Conservation (phyloP, 1,140 invertebrate species). For the Trichomalopsis sarcophagae region DNA sequence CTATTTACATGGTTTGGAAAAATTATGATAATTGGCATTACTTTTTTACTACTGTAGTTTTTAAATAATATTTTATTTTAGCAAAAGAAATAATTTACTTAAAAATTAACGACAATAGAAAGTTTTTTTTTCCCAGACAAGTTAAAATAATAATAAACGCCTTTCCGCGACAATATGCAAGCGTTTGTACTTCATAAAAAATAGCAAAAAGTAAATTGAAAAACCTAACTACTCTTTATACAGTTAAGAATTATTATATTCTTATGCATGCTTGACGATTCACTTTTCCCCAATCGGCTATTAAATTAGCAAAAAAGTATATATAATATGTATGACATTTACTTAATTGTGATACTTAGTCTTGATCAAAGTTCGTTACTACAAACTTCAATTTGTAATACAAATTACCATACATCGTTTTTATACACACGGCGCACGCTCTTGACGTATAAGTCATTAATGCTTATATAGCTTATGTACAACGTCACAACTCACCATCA, state of each 20-base stretch:
- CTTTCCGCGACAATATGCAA: constrained; percentile 3
- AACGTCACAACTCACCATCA: constrained; percentile 41
- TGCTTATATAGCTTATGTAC: constrained; percentile 45
- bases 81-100: constrained; percentile 52
- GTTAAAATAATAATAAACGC: constrained; percentile 47
- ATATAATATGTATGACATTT: constrained; percentile 14
- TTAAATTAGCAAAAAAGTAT: constrained; percentile 30
- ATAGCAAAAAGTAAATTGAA: constrained; percentile 46
- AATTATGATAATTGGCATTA: constrained; percentile 43
- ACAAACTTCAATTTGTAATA: constrained; percentile 20
- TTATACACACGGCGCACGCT: constrained; percentile 36
- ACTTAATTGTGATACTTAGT: constrained; percentile 29
- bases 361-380: not conserved
- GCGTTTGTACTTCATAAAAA: constrained; percentile 41
- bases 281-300: constrained; percentile 3
- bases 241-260: constrained; percentile 40
- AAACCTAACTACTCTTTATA: constrained; percentile 51
- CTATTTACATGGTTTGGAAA: constrained; percentile 44
- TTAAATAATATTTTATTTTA: constrained; percentile 50
- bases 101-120: constrained; percentile 51
- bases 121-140: constrained; percentile 28
- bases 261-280: constrained; percentile 14
- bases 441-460: constrained; percentile 19
- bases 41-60: constrained; percentile 10
- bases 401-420: constrained; percentile 38